Evolutionary conservation across 2,888 invertebrate species (phyloP), one percentile per base, ranked within the genome.

Genomic region (Scaeva pyrastri): DNA sequence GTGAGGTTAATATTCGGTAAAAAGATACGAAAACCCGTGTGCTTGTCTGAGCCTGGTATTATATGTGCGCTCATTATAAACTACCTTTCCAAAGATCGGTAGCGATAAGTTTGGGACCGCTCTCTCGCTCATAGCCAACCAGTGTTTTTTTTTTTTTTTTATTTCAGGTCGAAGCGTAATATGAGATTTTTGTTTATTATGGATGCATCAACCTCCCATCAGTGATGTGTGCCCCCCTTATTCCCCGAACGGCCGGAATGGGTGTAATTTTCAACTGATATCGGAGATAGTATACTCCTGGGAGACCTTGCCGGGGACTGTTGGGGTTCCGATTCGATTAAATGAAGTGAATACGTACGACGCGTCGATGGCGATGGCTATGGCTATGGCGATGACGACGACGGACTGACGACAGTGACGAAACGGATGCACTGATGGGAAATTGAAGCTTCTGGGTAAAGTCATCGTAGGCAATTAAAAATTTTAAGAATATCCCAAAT

Each of bases 231-330:
- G 19, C 58, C 36, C 16, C n/a, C 14, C 52, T 8, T 39, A 58
- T 52, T 16, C 26, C n/a, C 52, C 48, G 39, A 39, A 26, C 43
- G 60, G 52, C n/a, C 52, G 39, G 39, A 39, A 26, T 52, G 60
- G 52, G 50, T 55, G 41, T 70, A 74, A 55, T 78, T 21, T 52
- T 43, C 43, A 73, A 64, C 76, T 43, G 85, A 81, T 85, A 85
- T 80, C 81, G 48, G 76, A 80, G 85, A 85, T 85, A 81, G 77
- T 85, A 85, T 85, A 80, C 85, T 77, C 81, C 85, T 81, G 85
- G 80, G 85, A 85, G 80, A 76, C 66, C 64, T 66, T 26, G 26
- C 11, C 19, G 36, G 52, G 39, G 68, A 75, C 58, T 31, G 31
- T 31, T 80, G 71, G 56, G 50, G 68, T 52, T 26, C 14, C 19